Evolutionary conservation across 2,888 invertebrate species (phyloP).

Genomic region (Thereva unica): DNA sequence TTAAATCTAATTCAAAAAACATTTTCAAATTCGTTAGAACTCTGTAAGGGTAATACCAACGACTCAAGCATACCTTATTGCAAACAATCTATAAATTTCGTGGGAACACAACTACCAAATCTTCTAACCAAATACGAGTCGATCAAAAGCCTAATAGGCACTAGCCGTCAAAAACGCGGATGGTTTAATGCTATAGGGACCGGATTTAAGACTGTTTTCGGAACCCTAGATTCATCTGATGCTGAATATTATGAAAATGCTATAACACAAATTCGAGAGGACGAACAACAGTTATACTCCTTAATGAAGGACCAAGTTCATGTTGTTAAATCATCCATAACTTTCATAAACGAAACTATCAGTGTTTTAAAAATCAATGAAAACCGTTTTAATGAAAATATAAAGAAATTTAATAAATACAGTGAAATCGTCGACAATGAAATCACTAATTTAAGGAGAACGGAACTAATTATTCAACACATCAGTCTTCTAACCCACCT

Average conservation of each 20-base stretch:
- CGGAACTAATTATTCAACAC: constrained; percentile 31
- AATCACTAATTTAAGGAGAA: constrained; percentile 11
- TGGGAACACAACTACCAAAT: constrained; percentile 20
- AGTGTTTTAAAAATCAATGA: constrained; percentile 40
- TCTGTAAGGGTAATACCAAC: constrained; percentile 1
- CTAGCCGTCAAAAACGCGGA: constrained; percentile 12
- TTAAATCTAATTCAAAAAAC: constrained; percentile 12
- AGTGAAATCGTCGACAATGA: constrained; percentile 15
- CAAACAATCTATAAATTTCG: constrained; percentile 24
- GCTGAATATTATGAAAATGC: constrained; percentile 39
- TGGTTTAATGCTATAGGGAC: constrained; percentile 22
- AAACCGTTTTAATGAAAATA: constrained; percentile 41
- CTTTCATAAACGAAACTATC: constrained; percentile 42
- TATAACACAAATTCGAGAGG: constrained; percentile 39
- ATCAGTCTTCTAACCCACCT: constrained; percentile 39
- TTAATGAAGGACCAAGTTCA: constrained; percentile 43
- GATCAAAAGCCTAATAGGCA: constrained; percentile 13
- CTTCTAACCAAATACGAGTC: constrained; percentile 15
- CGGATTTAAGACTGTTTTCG: constrained; percentile 32
- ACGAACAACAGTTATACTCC: constrained; percentile 38
- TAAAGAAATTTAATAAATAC: constrained; percentile 35
- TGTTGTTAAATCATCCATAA: constrained; percentile 40
- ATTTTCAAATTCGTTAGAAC: constrained; percentile 7
- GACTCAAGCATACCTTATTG: constrained; percentile 10
- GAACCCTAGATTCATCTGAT: constrained; percentile 37